A percentile compares a stretch with the other conserved stretches of the same genome.
phyloP scores from a whole-genome alignment of 2,113 vertebrate genomes.

The Tyto alba region DNA sequence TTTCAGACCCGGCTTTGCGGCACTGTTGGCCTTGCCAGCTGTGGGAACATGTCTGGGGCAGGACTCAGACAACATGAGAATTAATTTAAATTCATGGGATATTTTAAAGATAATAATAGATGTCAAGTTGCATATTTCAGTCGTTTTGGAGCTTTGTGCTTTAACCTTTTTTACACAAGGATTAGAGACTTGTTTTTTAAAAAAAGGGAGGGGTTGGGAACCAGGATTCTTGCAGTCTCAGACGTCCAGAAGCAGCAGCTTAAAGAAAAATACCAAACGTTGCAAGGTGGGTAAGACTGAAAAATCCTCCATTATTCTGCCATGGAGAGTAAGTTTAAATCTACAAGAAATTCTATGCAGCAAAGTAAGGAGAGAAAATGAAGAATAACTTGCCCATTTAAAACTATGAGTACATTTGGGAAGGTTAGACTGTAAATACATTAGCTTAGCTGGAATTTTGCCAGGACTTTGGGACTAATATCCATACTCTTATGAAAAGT shows the following conservation, averaged over 20 bases:
- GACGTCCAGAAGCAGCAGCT: conserved; percentile 29
- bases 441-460: conserved; percentile 47
- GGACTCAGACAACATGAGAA: not conserved
- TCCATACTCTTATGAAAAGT: conserved; percentile 52
- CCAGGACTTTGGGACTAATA: conserved; percentile 59
- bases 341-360: not conserved
- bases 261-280: conserved; percentile 46
- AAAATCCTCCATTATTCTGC: conserved; percentile 10
- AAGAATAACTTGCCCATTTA: conserved; percentile 19
- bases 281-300: not conserved
- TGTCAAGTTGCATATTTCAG: conserved; percentile 2
- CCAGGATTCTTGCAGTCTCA: not conserved
- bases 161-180: conserved; percentile 39
- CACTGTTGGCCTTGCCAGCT: not conserved
- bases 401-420: conserved; percentile 11
- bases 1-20: rapidly evolving
- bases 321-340: conserved; percentile 7
- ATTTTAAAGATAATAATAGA: conserved; percentile 36
- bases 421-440: conserved; percentile 40
- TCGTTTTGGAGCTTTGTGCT: conserved; percentile 42
- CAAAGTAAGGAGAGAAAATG: not conserved
- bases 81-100: not conserved
- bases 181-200: conserved; percentile 20
- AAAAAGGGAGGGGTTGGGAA: conserved; percentile 6
- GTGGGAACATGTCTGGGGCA: not conserved